A percentile compares a stretch with the other conserved stretches of the same genome.
These are phyloP conservation scores for Babylonia areolata DNA, from an alignment of 1,140 invertebrate genomes.

Conservation along the genomic window DNA sequence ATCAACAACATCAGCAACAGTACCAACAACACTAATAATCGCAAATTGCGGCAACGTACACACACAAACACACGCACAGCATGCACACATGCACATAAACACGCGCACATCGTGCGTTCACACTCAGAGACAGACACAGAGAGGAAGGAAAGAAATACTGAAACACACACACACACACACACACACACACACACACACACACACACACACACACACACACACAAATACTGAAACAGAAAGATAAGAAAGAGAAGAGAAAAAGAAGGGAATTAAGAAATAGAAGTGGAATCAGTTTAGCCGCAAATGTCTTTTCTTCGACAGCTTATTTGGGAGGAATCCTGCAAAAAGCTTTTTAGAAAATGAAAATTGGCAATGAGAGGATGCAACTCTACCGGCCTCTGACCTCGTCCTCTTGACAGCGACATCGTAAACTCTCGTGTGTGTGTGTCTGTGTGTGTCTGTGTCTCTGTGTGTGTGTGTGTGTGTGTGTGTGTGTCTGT, in stretches of 20 bases:
- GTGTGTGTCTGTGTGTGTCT: no score
- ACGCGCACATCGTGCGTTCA: neutral
- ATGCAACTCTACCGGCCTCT: neutral
- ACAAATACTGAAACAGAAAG: neutral
- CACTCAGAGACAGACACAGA: no score
- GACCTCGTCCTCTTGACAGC: neutral
- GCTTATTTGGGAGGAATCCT: neutral
- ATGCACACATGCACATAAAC: neutral
- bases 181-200: neutral
- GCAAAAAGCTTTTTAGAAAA: conserved; percentile 4
- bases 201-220: neutral
- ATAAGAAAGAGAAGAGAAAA: neutral
- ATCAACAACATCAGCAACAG: no score
- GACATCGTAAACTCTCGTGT: neutral
- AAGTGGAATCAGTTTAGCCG: neutral
- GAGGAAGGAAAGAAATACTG: no score
- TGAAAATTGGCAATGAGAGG: neutral
- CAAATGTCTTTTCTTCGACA: neutral
- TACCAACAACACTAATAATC: no score
- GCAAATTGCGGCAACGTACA: no score
- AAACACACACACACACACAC: neutral
- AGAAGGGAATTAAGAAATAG: neutral
- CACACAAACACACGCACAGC: conserved; percentile 1
- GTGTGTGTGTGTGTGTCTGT: conserved; percentile 3
- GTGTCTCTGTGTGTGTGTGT: no score